Evolutionary conservation across 92 coral and sea anemone genomes (phyloP).

Genomic region (Heteractis magnifica): DNA sequence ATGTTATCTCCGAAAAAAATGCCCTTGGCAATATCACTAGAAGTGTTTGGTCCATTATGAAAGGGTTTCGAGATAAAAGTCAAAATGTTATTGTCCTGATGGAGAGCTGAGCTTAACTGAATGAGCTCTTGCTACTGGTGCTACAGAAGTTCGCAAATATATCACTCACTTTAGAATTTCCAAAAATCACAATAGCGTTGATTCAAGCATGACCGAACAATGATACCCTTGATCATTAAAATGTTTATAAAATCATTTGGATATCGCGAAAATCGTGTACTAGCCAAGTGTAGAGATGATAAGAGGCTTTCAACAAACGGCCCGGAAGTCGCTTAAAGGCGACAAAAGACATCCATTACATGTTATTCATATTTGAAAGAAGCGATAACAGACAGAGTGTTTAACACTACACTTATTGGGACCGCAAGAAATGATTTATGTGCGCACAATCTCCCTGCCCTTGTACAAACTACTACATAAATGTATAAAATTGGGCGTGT

Average conservation of each 20-base stretch:
- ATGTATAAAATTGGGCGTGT: constrained; percentile 7
- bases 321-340: constrained; percentile 32
- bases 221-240: constrained; percentile 9
- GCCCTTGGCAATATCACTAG: constrained; percentile 3
- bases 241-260: constrained; percentile 28
- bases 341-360: constrained; percentile 39
- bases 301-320: constrained; percentile 12
- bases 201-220: not conserved
- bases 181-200: not conserved
- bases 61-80: not conserved
- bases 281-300: constrained; percentile 19
- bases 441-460: not conserved
- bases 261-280: constrained; percentile 21
- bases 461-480: not conserved
- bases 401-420: constrained; percentile 18
- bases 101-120: not conserved
- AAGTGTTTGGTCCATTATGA: constrained; percentile 1
- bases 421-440: constrained; percentile 9
- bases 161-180: not conserved
- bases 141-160: not conserved
- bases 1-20: constrained; percentile 5
- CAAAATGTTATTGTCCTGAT: not conserved
- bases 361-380: constrained; percentile 21
- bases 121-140: not conserved
- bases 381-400: constrained; percentile 26